Base-by-base conservation (phyloP, 2,113 vertebrate species). In the Phocoena phocoena region DNA sequence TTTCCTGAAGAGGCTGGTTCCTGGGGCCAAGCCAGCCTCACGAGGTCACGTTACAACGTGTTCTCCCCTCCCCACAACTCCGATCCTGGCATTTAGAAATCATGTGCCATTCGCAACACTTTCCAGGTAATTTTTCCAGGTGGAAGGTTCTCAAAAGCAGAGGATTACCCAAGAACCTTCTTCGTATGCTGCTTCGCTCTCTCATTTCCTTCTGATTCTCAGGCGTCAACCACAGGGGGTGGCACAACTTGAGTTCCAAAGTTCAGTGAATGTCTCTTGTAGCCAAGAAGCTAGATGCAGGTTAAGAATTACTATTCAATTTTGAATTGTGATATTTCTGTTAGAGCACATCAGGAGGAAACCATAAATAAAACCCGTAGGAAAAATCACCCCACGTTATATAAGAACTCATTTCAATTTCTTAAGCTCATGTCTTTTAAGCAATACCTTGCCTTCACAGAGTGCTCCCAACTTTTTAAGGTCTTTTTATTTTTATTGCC, bases 131-230 rank as follows among this genome's bases (percentile, higher is more conserved):
- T 36, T 21, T 55, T 97, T 97, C 96, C 96, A 98, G 82, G 94
- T 97, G 96, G 97, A 97, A 98, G 96, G 86, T 93, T 95, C 98
- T 97, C 93, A 98, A 96, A 98, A 97, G 91, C 95, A 96, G 98
- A 98, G 96, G 87, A 90, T 98, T 98, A 98, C 81, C 96, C 83
- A 93, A n/a, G 94, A 96, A 77, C 76, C 95, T 97, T 98, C 98
- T 47, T n/a, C 73, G 60, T 38, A 17, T 28, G 67, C 96, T 47
- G 23, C 60, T 73, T 98, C 98, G 97, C 38, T 92, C 86, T 98
- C 97, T 97, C 97, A 98, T 97, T 97, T 99, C 97, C 98, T 99
- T 98, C 98, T n/a, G 21, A 33, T 79, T 98, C 98, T 98, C 86
- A 96, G 98, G 97, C 94, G 97, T 97, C 82, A 38, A 81, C 90